Conservation (phyloP, 2,113 vertebrate genomes). For the Brachyhypopomus occidentalis region DNA sequence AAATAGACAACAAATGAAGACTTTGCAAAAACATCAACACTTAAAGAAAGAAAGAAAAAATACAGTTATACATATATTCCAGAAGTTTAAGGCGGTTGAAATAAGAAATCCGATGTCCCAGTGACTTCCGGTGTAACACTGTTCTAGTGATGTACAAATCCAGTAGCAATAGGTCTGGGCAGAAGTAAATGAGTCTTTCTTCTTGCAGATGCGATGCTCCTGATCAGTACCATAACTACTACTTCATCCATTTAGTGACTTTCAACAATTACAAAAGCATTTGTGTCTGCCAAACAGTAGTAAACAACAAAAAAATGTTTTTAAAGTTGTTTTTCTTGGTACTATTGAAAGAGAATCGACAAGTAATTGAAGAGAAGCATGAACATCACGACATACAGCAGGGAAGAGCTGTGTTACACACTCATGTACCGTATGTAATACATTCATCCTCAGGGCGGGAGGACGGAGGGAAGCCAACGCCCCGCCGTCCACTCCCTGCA, state of each 20-base stretch:
- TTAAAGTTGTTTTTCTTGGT: slow-evolving; percentile 56
- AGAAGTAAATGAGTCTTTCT: slow-evolving; percentile 70
- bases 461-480: slow-evolving; percentile 69
- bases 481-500: slow-evolving; percentile 53
- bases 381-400: slow-evolving; percentile 57
- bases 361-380: slow-evolving; percentile 66
- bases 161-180: slow-evolving; percentile 73
- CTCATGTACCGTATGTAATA: slow-evolving; percentile 75
- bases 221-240: slow-evolving; percentile 48
- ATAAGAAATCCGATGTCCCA: slow-evolving; percentile 72
- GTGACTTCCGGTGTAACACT: slow-evolving; percentile 59
- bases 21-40: slow-evolving; percentile 71
- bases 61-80: slow-evolving; percentile 72
- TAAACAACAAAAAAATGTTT: slow-evolving; percentile 65
- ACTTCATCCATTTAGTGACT: slow-evolving; percentile 24
- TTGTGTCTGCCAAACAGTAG: slow-evolving; percentile 69
- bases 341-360: slow-evolving; percentile 61
- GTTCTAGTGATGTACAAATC: slow-evolving; percentile 73
- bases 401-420: slow-evolving; percentile 73
- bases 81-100: slow-evolving; percentile 82
- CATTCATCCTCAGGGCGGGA: slow-evolving; percentile 77
- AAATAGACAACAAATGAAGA: slow-evolving; percentile 71
- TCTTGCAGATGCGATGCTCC: slow-evolving; percentile 63
- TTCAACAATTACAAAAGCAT: slow-evolving; percentile 72
- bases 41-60: slow-evolving; percentile 68